Evolutionary conservation across 2,797 vertebrate genomes (phyloP).

Genomic region (Microtus agrestis): DNA sequence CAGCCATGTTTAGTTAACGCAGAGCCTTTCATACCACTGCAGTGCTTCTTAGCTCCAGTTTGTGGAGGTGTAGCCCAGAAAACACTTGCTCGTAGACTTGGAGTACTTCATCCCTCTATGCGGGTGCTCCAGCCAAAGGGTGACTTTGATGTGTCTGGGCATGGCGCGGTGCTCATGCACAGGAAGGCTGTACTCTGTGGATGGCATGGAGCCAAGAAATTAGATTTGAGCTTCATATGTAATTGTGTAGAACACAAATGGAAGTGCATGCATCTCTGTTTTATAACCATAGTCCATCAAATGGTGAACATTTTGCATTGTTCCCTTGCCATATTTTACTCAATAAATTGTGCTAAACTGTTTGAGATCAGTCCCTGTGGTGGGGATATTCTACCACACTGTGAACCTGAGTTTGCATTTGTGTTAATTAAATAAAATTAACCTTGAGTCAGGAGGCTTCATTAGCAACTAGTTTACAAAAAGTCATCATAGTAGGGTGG

Average conservation of each 20-base stretch:
- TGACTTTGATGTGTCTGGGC: neutral
- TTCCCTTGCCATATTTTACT: conserved; percentile 43
- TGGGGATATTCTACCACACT: neutral
- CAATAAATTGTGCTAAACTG: neutral
- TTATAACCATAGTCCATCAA: neutral
- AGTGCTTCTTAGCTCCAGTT: neutral
- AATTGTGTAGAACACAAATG: neutral
- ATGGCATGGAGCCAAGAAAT: neutral
- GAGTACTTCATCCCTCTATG: neutral
- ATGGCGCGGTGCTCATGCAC: neutral
- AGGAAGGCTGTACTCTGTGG: no score
- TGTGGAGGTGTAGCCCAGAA: no score
- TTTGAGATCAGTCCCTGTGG: neutral
- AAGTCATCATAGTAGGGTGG: neutral
- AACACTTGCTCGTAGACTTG: neutral
- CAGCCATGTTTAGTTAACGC: neutral
- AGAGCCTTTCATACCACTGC: neutral
- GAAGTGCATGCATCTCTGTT: neutral
- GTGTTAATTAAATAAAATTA: neutral
- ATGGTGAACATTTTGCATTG: neutral
- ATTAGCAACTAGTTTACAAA: neutral
- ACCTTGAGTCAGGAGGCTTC: neutral
- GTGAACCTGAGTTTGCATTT: neutral
- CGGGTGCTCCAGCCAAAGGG: neutral
- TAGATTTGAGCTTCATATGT: neutral